phyloP scores from a whole-genome alignment of 2,113 vertebrate genomes.

The Strix uralensis region DNA sequence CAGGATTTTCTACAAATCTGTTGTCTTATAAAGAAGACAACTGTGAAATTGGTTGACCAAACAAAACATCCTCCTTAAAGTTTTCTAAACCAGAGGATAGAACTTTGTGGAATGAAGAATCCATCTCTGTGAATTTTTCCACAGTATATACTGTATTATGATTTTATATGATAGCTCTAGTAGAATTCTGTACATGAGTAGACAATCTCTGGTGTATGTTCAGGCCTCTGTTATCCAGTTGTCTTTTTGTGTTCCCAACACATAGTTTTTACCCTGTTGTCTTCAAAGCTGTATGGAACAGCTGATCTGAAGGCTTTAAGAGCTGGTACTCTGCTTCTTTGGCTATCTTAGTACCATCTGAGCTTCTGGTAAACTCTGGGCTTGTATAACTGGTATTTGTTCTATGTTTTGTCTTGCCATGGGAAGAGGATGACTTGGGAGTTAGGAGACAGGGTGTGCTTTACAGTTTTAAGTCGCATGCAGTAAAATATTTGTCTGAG shows the following conservation, averaged over 20 bases:
- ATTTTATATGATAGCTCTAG: background rate
- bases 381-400: background rate
- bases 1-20: background rate
- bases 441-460: background rate
- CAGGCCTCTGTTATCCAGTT: background rate
- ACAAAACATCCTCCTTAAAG: background rate
- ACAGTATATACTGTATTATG: background rate
- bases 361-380: background rate
- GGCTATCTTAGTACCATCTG: background rate
- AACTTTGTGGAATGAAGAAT: background rate
- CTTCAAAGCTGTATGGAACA: background rate
- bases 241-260: background rate
- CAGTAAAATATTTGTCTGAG: background rate
- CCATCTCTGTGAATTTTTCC: background rate
- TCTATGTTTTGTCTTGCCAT: background rate
- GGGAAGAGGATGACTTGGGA: background rate
- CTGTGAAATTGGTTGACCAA: background rate
- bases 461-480: rapidly evolving
- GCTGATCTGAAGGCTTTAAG: background rate
- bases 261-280: background rate
- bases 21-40: background rate
- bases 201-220: background rate
- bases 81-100: background rate
- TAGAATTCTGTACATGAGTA: background rate
- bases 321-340: background rate